Evolutionary conservation across 2,113 vertebrate genomes (phyloP), one percentile per base, ranked within the genome.

Genomic region (Poecilia latipinna): DNA sequence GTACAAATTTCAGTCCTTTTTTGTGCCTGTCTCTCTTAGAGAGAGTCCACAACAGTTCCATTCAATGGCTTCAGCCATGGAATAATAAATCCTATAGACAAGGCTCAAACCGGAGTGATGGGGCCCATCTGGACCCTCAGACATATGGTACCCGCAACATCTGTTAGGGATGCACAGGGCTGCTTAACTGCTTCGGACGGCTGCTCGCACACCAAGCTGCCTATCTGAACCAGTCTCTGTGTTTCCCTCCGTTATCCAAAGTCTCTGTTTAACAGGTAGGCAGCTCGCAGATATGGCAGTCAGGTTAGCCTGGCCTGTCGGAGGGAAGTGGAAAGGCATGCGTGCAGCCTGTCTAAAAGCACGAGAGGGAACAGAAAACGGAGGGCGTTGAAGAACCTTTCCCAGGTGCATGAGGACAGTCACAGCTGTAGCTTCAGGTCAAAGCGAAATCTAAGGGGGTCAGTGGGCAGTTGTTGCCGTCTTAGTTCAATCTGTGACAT

Each of bases 1-100:
- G 13, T 88, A 90, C 86, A 92, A 92, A 91, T 68, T 74, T 63
- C 61, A 84, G 85, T 92, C 77, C 61, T 77, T 88, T 83, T 83
- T 68, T 83, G 82, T 89, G 86, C 77, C 84, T 33, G 74, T 88
- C 80, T 91, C 91, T 92, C 87, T 90, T 48, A 32, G 81, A 90
- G 85, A 91, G 88, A 88, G 86, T 91, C 79, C 81, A 83, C 77
- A 80, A 64, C 75, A 78, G 75, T 78, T 83, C 82, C 78, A 77
- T 69, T 77, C 19, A 63, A 54, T 65, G 68, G 82, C 82, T 67
- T 65, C 44, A 74, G 77, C 73, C 79, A 66, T 32, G 31, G 71
- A 77, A 85, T 61, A 44, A 87, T 1, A 77, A 67, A 64, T 82
- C 70, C 79, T 44, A 66, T 67, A 73, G 81, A 83, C 75, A 32